phyloP scores from a whole-genome alignment of 2,113 vertebrate genomes.

The Leiothrix lutea region DNA sequence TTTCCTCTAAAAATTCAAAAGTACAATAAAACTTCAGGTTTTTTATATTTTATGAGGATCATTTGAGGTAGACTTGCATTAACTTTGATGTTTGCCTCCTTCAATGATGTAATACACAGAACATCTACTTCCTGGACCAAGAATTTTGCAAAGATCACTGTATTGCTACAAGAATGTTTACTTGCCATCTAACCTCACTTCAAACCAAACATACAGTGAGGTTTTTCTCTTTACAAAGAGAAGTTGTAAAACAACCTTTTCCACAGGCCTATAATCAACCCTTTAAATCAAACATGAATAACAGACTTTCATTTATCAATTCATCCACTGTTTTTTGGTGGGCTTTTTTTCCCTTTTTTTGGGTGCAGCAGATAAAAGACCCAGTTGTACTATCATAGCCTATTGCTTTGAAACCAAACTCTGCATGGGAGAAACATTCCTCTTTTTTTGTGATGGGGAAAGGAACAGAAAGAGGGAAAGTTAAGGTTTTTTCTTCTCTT shows the following conservation, averaged over 20 bases:
- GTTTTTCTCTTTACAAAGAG: slow-evolving; percentile 33
- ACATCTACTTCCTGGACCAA: slow-evolving; percentile 46
- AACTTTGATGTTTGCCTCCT: slow-evolving; percentile 20
- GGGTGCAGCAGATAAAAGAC: slow-evolving; percentile 31
- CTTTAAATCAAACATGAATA: slow-evolving; percentile 40
- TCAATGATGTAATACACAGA: slow-evolving; percentile 60
- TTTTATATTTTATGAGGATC: slow-evolving; percentile 40
- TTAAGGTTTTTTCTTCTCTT: not conserved
- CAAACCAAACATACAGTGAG: slow-evolving; percentile 24
- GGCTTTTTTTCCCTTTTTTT: not conserved
- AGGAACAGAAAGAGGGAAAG: not conserved
- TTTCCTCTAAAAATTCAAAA: slow-evolving; percentile 17
- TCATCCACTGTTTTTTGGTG: not conserved
- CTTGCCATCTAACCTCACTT: slow-evolving; percentile 66
- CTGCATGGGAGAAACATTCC: not conserved
- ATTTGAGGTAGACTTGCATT: slow-evolving; percentile 21
- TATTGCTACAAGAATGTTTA: slow-evolving; percentile 68
- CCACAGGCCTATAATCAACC: slow-evolving; percentile 4
- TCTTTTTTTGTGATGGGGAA: not conserved
- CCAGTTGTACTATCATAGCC: not conserved
- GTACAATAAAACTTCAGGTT: not conserved
- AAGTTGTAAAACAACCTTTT: slow-evolving; percentile 42
- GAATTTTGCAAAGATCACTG: slow-evolving; percentile 49
- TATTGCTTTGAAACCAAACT: slow-evolving; percentile 33
- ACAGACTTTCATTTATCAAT: slow-evolving; percentile 29